Evolutionary conservation across 2,888 invertebrate genomes (phyloP).

Genomic region (Callosobruchus maculatus): DNA sequence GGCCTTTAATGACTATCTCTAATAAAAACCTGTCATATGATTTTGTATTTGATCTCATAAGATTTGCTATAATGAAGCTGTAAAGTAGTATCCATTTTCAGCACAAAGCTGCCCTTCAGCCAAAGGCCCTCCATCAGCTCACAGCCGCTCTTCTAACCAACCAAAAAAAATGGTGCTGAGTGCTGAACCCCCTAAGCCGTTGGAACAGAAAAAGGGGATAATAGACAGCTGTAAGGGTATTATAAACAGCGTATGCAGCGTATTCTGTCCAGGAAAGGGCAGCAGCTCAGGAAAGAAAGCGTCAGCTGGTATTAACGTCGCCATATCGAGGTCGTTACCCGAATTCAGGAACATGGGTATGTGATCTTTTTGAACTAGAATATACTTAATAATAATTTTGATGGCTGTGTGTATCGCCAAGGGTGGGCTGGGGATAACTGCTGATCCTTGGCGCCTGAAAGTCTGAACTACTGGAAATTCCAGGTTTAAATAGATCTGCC

Average conservation of each 20-base stretch:
- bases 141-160: neutral
- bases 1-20: no score
- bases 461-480: no score
- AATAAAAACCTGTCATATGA: no score
- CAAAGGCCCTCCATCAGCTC: no score
- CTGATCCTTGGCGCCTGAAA: no score
- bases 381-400: no score
- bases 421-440: no score
- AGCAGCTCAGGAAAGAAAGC: slow-evolving; percentile 3
- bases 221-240: slow-evolving; percentile 11
- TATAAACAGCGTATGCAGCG: slow-evolving; percentile 7
- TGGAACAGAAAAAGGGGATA: neutral
- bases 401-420: no score
- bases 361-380: neutral
- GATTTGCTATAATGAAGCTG: no score
- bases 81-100: neutral
- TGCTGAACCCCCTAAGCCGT: neutral
- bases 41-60: no score
- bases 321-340: slow-evolving; percentile 7
- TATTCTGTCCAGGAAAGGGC: slow-evolving; percentile 11
- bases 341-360: slow-evolving; percentile 3
- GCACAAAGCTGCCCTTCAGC: neutral
- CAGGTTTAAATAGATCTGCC: no score
- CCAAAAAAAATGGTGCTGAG: neutral
- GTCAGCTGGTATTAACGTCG: neutral